A percentile compares a stretch with the other conserved stretches of the same genome.
These are phyloP conservation scores for Hylaeus anthracinus DNA, from an alignment of 1,140 invertebrate genomes.

Conservation along the genomic window DNA sequence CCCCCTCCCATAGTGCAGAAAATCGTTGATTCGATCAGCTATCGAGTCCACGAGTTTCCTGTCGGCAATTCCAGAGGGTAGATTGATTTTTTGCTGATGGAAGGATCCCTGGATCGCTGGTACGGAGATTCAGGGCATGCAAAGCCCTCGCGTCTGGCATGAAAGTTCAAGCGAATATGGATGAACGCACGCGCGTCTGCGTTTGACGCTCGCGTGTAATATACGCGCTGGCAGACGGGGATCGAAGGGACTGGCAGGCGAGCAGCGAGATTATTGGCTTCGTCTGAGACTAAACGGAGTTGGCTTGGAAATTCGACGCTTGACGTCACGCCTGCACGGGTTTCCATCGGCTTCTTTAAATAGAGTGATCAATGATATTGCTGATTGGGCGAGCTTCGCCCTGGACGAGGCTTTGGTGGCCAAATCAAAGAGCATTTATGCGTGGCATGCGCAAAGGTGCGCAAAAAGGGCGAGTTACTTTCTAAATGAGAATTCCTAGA, in stretches of 20 bases:
- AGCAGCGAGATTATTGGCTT: slow-evolving; percentile 54
- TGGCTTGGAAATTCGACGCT: slow-evolving; percentile 63
- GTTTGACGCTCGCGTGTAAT: slow-evolving; percentile 26
- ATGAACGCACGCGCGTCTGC: slow-evolving; percentile 30
- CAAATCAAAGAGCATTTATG: background rate
- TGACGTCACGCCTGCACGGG: slow-evolving; percentile 54
- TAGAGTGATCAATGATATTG: slow-evolving; percentile 63
- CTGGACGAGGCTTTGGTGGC: background rate
- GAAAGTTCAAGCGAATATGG: slow-evolving; percentile 53
- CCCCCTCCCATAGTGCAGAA: no score
- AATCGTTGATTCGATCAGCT: no score
- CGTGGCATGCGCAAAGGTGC: background rate
- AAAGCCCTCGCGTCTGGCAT: slow-evolving; percentile 9
- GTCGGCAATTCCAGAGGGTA: no score
- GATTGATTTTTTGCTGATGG: no score
- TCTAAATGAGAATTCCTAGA: no score
- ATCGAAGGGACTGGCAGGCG: slow-evolving; percentile 31
- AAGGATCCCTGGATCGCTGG: no score
- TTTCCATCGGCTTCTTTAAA: slow-evolving; percentile 53
- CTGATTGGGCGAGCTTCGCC: slow-evolving; percentile 47
- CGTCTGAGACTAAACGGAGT: slow-evolving; percentile 41
- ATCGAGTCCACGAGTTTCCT: no score
- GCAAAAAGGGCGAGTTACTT: background rate
- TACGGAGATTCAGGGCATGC: background rate
- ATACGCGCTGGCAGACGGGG: slow-evolving; percentile 19